Evolutionary conservation across 2,888 invertebrate genomes (phyloP).

Genomic region (Gastracanthus pulcherrimus): DNA sequence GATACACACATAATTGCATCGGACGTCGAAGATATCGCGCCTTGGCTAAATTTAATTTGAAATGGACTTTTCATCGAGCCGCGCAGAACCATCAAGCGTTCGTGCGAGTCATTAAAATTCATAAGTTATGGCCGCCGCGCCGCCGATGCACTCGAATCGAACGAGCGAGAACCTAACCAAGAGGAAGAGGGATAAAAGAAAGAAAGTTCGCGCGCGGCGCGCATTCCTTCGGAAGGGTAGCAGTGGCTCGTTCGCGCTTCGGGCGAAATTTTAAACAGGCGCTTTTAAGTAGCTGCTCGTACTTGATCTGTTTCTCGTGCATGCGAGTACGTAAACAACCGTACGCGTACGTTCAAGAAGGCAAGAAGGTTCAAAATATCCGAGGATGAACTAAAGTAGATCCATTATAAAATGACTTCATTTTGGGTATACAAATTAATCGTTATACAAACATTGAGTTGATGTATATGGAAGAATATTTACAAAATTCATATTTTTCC

Average conservation of each 20-base stretch:
- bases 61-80: conserved; percentile 54
- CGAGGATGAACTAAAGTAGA: too few relatives aligned
- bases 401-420: too few relatives aligned
- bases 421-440: too few relatives aligned
- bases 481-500: too few relatives aligned
- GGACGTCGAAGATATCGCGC: conserved; percentile 16
- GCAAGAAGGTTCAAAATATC: too few relatives aligned
- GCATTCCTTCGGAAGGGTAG: conserved; percentile 38
- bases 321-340: not conserved
- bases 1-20: not conserved
- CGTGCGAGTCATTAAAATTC: conserved; percentile 54
- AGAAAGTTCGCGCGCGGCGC: not conserved
- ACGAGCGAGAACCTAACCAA: conserved; percentile 18
- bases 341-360: not conserved
- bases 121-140: conserved; percentile 46
- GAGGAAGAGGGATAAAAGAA: not conserved
- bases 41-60: conserved; percentile 55
- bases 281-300: not conserved
- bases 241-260: conserved; percentile 27
- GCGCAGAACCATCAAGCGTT: conserved; percentile 22
- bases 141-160: conserved; percentile 48
- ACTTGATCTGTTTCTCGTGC: too few relatives aligned
- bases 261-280: conserved; percentile 37
- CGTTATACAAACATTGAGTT: too few relatives aligned
- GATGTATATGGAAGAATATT: too few relatives aligned